These are phyloP conservation scores for Platynereis dumerilii DNA, from an alignment of 2,888 invertebrate genomes.

Conservation along the genomic window DNA sequence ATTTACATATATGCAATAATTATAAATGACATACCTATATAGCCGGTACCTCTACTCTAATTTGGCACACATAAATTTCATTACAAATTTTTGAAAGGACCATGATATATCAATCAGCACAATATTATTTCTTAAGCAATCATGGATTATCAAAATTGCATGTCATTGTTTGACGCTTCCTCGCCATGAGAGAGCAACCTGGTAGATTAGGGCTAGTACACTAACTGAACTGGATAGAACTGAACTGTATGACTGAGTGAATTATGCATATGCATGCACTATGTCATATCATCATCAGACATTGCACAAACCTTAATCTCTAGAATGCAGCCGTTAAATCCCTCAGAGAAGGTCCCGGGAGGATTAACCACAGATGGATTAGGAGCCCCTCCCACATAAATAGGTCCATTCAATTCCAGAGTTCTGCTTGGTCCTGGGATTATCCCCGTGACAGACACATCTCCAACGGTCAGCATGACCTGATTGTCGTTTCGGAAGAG, in stretches of 20 bases:
- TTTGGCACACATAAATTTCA: no score
- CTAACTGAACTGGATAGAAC: no score
- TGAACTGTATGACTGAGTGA: no score
- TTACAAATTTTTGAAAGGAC: no score
- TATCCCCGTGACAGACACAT: background rate
- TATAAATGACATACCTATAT: no score
- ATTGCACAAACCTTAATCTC: constrained; percentile 9
- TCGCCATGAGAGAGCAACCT: no score
- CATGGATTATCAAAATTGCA: no score
- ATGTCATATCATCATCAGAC: background rate
- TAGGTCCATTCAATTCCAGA: background rate
- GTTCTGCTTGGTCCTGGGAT: background rate
- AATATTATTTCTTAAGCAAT: no score
- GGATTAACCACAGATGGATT: constrained; percentile 8
- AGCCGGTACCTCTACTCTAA: no score
- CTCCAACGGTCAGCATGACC: constrained; percentile 12
- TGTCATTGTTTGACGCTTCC: no score
- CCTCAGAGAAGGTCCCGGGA: background rate
- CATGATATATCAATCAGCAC: no score
- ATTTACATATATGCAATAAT: background rate
- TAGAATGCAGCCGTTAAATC: constrained; percentile 15
- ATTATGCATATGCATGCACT: background rate
- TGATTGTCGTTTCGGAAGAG: constrained; percentile 6
- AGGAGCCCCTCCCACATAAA: background rate
- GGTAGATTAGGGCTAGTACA: no score